phyloP scores from a whole-genome alignment of 2,113 vertebrate genomes.

The Nesoenas mayeri region DNA sequence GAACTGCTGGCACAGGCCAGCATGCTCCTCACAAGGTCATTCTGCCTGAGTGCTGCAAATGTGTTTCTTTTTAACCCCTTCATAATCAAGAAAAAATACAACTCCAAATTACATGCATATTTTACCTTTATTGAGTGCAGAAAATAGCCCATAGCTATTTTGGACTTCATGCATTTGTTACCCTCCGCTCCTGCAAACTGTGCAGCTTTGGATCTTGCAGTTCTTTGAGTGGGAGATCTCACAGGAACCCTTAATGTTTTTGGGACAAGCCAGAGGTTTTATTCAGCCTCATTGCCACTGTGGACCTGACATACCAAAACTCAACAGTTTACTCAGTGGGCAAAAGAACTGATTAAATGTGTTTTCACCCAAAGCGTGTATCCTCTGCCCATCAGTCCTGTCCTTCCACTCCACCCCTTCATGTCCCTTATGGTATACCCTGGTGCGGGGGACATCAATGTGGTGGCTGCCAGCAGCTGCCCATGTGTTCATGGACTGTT shows the following conservation, averaged over 20 bases:
- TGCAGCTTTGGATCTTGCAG: not conserved
- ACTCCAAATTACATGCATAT: not conserved
- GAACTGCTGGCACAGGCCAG: slow-evolving; percentile 48
- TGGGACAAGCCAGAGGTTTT: not conserved
- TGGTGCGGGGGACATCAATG: not conserved
- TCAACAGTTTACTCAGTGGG: not conserved
- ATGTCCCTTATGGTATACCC: not conserved
- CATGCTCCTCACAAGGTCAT: slow-evolving; percentile 58
- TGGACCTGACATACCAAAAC: not conserved
- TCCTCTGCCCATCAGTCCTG: not conserved
- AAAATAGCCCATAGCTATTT: not conserved
- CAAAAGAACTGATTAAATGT: not conserved
- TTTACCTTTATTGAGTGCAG: not conserved
- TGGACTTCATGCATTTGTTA: not conserved
- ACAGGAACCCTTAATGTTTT: not conserved
- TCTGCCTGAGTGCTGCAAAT: slow-evolving; percentile 18
- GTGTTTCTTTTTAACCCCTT: slow-evolving; percentile 62
- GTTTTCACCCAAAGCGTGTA: not conserved
- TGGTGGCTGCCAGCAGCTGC: not conserved
- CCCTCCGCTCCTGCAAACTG: not conserved
- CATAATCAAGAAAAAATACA: not conserved
- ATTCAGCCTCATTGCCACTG: not conserved
- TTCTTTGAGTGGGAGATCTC: not conserved
- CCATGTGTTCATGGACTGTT: not conserved
- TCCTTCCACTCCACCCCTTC: not conserved